phyloP scores from a whole-genome alignment of 2,888 invertebrate species.

The Oasisia sp. region DNA sequence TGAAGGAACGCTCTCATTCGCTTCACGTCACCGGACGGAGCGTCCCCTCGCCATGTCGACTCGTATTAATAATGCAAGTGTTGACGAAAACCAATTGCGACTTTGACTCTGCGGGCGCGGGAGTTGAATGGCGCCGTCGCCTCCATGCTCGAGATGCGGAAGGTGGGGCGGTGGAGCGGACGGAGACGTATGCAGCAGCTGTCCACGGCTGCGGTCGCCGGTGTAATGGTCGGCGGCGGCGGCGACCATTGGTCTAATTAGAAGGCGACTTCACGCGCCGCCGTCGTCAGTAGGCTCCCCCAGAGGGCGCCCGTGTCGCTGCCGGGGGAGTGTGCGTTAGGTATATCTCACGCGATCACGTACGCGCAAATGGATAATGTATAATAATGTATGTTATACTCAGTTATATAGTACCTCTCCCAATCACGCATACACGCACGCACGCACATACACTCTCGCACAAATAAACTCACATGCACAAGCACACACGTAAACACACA shows the following conservation, averaged over 20 bases:
- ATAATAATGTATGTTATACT: too few species aligned
- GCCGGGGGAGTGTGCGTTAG: not conserved
- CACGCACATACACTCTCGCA: too few species aligned
- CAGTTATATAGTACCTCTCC: too few species aligned
- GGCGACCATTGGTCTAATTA: not conserved
- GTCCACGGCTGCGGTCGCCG: not conserved
- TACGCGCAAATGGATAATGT: too few species aligned
- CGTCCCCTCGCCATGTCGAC: not conserved
- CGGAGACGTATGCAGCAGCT: not conserved
- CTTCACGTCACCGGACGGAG: not conserved
- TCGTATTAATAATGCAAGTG: slow-evolving; percentile 13
- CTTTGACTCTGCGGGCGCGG: not conserved
- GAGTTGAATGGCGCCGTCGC: not conserved
- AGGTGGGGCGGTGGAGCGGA: not conserved
- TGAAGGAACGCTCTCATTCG: not conserved
- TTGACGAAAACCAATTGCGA: slow-evolving; percentile 10
- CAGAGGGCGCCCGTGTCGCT: not conserved
- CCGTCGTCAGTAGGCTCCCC: not conserved
- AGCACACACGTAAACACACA: not conserved
- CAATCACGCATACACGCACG: too few species aligned
- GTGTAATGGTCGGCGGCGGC: not conserved
- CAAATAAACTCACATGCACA: not conserved
- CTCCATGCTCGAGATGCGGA: not conserved
- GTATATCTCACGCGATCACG: not conserved
- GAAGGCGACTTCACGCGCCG: not conserved